Conservation (phyloP, 1,140 invertebrate genomes). For the Xylocopa sonorina region DNA sequence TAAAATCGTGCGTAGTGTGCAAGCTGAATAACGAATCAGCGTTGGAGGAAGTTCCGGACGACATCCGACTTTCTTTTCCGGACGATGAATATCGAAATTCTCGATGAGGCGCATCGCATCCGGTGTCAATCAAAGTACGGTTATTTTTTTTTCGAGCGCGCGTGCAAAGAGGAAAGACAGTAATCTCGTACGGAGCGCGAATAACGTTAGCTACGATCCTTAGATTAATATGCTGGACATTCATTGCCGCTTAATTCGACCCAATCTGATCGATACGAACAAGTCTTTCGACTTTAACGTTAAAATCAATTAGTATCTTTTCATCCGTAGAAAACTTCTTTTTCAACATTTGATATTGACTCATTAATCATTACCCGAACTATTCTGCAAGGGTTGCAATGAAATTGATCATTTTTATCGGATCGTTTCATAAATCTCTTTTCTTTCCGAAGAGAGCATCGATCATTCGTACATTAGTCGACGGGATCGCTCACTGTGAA, state of each 20-base stretch:
- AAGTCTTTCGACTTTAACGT: background rate
- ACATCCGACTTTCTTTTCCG: slow-evolving; percentile 53
- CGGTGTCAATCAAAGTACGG: slow-evolving; percentile 44
- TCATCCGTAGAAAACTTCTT: too few species aligned
- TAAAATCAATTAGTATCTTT: background rate
- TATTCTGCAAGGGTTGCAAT: background rate
- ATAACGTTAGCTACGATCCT: background rate
- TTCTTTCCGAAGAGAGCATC: too few species aligned
- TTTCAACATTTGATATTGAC: too few species aligned
- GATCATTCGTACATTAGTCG: background rate
- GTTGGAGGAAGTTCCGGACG: slow-evolving; percentile 32
- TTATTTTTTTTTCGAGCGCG: slow-evolving; percentile 34
- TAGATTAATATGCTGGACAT: slow-evolving; percentile 8
- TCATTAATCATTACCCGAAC: background rate
- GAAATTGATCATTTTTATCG: background rate
- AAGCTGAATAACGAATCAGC: slow-evolving; percentile 41
- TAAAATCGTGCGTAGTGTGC: slow-evolving; percentile 21
- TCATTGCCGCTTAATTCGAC: background rate
- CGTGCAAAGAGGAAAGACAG: background rate
- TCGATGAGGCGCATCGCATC: slow-evolving; percentile 40
- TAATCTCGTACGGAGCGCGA: slow-evolving; percentile 15
- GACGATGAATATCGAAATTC: slow-evolving; percentile 47
- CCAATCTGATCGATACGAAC: background rate
- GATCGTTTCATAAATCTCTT: slow-evolving; percentile 11
- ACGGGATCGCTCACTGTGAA: background rate